These are phyloP conservation scores for Panopea generosa DNA, from an alignment of 2,888 invertebrate species.

Conservation along the genomic window DNA sequence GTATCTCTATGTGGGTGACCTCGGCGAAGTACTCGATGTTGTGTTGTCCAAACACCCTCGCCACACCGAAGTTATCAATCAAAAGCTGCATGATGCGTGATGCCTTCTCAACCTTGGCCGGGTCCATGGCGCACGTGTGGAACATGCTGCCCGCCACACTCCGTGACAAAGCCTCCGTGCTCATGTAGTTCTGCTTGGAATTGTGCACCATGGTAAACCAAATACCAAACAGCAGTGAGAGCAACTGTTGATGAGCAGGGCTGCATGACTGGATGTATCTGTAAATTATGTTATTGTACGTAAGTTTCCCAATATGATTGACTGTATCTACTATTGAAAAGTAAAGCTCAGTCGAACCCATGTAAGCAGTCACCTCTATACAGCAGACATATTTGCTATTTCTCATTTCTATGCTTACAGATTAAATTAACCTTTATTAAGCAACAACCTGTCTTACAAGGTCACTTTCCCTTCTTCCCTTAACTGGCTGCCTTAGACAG, in stretches of 20 bases:
- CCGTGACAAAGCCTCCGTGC: conserved; percentile 84
- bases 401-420: too few species aligned
- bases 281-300: conserved; percentile 74
- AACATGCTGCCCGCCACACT: conserved; percentile 85
- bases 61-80: conserved; percentile 98
- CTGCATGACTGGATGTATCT: conserved; percentile 92
- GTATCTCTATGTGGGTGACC: conserved; percentile 82
- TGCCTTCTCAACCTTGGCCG: conserved; percentile 87
- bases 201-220: conserved; percentile 87
- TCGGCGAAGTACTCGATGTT: conserved; percentile 84
- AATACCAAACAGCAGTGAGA: conserved; percentile 98
- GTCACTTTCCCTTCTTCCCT: too few species aligned
- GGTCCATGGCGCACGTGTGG: conserved; percentile 83
- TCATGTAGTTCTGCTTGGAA: conserved; percentile 84
- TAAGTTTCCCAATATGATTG: conserved; percentile 4
- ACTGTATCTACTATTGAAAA: background rate
- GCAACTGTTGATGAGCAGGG: conserved; percentile 90
- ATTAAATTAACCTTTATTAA: too few species aligned
- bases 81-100: conserved; percentile 98
- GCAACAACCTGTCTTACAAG: too few species aligned
- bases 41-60: conserved; percentile 93
- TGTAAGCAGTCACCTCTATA: too few species aligned
- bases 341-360: too few species aligned
- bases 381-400: too few species aligned
- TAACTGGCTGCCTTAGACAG: too few species aligned